These are phyloP conservation scores for Chrysocyon brachyurus DNA, from an alignment of 2,797 vertebrate genomes.

Conservation along the genomic window DNA sequence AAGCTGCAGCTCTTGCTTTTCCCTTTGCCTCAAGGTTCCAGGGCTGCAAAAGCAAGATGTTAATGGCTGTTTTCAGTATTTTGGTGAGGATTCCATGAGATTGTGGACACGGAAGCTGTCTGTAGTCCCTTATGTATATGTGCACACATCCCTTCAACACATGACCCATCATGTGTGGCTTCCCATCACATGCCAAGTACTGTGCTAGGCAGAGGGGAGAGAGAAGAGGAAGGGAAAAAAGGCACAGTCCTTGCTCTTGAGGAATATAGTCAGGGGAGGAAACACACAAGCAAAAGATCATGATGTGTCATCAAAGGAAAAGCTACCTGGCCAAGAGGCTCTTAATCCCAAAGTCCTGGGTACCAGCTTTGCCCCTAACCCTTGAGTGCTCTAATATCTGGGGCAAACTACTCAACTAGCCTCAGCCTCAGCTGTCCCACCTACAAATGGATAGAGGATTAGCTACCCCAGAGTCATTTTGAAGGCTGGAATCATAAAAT, in stretches of 20 bases:
- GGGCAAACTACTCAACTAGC: not conserved
- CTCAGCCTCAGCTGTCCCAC: not conserved
- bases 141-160: no score
- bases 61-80: not conserved
- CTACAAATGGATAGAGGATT: not conserved
- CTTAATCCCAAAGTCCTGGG: not conserved
- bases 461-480: not conserved
- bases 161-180: fast-evolving
- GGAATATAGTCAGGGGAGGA: not conserved
- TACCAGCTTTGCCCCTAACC: not conserved
- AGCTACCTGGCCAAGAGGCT: not conserved
- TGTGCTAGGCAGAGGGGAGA: fast-evolving
- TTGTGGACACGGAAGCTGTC: not conserved
- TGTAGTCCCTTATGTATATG: not conserved
- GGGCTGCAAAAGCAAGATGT: not conserved
- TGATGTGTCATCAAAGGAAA: not conserved
- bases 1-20: not conserved
- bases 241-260: not conserved
- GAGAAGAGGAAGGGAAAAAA: not conserved
- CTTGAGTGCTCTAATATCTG: not conserved
- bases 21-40: not conserved
- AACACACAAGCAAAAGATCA: not conserved
- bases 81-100: not conserved
- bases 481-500: not conserved
- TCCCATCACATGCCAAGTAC: not conserved